Percentiles rank a stretch among this genome's conserved stretches.
Evolutionary conservation across 2,888 invertebrate genomes (phyloP).

Genomic region (Onchidella celtica): DNA sequence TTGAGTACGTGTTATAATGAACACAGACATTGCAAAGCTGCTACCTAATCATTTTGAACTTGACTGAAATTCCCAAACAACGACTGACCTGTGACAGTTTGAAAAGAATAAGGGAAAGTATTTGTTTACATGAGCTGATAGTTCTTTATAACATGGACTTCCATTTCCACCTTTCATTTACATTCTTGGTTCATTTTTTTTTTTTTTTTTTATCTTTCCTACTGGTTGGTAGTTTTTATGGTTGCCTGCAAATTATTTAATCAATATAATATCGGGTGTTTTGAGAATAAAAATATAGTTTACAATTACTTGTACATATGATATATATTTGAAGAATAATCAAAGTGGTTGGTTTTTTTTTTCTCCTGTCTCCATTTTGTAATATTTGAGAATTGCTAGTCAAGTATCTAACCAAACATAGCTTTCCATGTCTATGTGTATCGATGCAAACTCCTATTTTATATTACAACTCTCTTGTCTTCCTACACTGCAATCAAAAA

Average conservation of each 20-base stretch:
- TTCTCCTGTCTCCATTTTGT: constrained; percentile 39
- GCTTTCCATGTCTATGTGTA: constrained; percentile 32
- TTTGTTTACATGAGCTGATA: too few relatives aligned
- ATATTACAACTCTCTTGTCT: constrained; percentile 30
- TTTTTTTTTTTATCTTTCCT: constrained; percentile 1
- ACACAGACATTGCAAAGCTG: too few relatives aligned
- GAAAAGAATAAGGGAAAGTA: too few relatives aligned
- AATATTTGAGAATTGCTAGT: constrained; percentile 40
- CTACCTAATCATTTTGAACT: too few relatives aligned
- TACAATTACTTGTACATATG: constrained; percentile 37
- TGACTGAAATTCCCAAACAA: too few relatives aligned
- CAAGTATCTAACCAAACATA: constrained; percentile 21
- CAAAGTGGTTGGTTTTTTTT: too few relatives aligned
- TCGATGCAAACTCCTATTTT: constrained; percentile 43
- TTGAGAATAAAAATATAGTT: not conserved
- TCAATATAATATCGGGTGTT: not conserved
- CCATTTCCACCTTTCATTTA: not conserved
- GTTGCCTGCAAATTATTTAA: not conserved
- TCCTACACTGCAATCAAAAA: constrained; percentile 48
- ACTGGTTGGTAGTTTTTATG: constrained; percentile 2
- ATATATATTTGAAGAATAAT: constrained; percentile 40
- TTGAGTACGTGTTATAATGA: constrained; percentile 15
- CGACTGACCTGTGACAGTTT: too few relatives aligned
- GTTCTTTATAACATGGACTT: not conserved
- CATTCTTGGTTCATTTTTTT: not conserved